Percentiles rank a stretch among this genome's conserved stretches.
Conservation (phyloP, 2,888 invertebrate species). For the Tineola bisselliella region DNA sequence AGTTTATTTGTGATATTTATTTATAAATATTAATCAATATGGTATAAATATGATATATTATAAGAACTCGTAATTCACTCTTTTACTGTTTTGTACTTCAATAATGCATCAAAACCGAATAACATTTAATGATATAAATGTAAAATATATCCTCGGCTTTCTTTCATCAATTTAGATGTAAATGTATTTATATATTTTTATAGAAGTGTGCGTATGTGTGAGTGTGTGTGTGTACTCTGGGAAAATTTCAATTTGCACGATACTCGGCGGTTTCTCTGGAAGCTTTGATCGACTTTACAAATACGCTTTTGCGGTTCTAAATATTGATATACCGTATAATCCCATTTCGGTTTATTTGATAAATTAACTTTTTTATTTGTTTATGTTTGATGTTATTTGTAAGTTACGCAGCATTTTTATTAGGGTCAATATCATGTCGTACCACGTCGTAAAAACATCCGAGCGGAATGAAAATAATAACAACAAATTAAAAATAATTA, state of each 20-base stretch:
- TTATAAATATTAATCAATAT: no score
- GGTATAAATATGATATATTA: no score
- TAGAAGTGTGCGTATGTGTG: no score
- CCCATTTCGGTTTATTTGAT: constrained; percentile 5
- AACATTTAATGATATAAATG: neutral
- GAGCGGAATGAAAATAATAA: neutral
- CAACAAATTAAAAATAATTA: neutral
- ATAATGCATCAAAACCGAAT: neutral
- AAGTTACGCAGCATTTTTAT: constrained; percentile 3
- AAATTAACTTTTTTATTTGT: constrained; percentile 1
- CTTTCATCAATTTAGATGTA: neutral
- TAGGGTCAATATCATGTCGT: constrained; percentile 4
- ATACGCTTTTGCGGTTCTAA: neutral
- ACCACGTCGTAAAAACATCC: neutral
- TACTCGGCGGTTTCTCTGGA: neutral
- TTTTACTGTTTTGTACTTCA: no score
- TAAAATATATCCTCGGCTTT: neutral
- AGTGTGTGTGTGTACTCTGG: neutral
- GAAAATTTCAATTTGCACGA: constrained; percentile 2
- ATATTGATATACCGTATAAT: neutral
- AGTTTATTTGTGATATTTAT: no score
- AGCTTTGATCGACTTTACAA: constrained; percentile 3
- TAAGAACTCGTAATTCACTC: no score
- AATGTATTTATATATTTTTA: neutral
- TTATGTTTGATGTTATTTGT: neutral